Conservation (phyloP, 2,797 vertebrate genomes). For the Amblyraja radiata region DNA sequence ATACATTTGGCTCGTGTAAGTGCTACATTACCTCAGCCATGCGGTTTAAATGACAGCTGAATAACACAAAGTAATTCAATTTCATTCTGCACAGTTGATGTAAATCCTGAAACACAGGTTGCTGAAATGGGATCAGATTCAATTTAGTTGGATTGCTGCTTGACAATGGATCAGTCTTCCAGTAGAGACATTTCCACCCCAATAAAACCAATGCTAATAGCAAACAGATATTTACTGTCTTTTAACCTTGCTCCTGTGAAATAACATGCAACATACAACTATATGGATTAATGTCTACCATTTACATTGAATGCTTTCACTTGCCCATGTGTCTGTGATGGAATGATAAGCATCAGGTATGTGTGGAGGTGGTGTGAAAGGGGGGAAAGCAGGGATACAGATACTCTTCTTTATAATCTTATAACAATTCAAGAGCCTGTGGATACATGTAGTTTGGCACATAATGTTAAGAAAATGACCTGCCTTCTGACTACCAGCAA, state of each 20-base stretch:
- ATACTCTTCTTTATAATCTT: no score
- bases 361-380: neutral
- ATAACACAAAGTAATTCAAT: neutral
- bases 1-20: neutral
- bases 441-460: no score
- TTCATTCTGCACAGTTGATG: slow-evolving; percentile 8
- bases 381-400: no score
- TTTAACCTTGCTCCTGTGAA: neutral
- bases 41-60: neutral
- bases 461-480: no score
- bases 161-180: slow-evolving; percentile 24
- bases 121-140: neutral
- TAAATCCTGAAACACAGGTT: slow-evolving; percentile 14
- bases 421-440: no score
- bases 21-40: neutral
- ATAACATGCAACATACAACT: neutral
- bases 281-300: neutral
- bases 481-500: no score
- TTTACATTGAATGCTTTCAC: neutral
- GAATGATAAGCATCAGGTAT: neutral
- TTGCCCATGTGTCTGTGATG: neutral
- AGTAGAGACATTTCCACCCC: neutral
- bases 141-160: slow-evolving; percentile 7
- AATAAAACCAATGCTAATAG: neutral
- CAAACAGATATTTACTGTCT: neutral